Conservation (phyloP, 2,113 vertebrate genomes). For the Gnathonemus echidnorhynchus region DNA sequence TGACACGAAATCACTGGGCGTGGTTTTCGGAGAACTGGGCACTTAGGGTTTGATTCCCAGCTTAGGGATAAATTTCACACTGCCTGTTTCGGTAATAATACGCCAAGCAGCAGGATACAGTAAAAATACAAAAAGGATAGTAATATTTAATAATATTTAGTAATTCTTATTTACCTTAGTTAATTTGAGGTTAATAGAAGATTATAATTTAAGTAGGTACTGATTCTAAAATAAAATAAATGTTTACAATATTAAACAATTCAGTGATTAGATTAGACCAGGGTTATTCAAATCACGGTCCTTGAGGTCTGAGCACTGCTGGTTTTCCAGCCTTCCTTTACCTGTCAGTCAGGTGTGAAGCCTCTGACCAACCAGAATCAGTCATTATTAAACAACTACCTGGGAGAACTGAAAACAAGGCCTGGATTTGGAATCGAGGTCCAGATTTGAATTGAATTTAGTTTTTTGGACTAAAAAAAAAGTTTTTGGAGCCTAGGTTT, state of each 20-base stretch:
- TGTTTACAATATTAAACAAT: not conserved
- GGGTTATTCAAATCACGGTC: no score
- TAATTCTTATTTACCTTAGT: not conserved
- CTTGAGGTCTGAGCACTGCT: no score
- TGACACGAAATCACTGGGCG: not conserved
- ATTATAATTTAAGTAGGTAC: not conserved
- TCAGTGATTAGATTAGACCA: not conserved
- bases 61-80: not conserved
- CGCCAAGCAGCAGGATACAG: not conserved
- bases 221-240: not conserved
- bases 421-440: no score
- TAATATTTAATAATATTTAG: not conserved
- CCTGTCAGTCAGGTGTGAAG: no score
- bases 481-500: not conserved
- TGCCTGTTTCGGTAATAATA: not conserved
- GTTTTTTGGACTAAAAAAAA: not conserved
- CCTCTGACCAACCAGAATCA: no score
- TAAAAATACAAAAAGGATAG: not conserved
- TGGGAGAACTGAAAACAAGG: no score
- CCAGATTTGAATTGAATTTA: no score
- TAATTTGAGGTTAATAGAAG: not conserved
- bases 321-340: no score
- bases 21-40: not conserved
- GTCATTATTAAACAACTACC: no score
- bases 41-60: not conserved